These are phyloP conservation scores for Apodemus agrarius DNA, from an alignment of 2,797 vertebrate species.

Conservation along the genomic window DNA sequence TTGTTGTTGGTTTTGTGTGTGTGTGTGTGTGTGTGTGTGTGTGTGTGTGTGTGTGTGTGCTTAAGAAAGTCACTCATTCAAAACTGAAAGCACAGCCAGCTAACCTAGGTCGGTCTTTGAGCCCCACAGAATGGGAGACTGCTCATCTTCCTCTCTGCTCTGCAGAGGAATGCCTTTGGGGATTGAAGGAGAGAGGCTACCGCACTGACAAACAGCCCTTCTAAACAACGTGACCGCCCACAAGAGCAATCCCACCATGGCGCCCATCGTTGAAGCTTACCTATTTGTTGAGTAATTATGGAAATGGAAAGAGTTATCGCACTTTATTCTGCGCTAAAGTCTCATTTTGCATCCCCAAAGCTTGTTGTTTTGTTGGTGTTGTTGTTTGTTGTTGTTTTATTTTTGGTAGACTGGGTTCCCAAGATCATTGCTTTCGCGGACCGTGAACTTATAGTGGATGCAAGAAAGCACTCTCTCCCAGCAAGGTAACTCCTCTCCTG, in stretches of 20 bases:
- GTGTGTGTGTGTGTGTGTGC: no score
- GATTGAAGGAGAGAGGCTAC: background rate
- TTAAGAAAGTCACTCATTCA: background rate
- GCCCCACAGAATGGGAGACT: no score
- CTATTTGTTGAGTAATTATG: background rate
- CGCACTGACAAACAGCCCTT: rapidly evolving
- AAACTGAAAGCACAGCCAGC: background rate
- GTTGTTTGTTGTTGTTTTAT: background rate
- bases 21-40: no score
- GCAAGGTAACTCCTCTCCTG: no score
- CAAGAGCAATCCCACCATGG: rapidly evolving
- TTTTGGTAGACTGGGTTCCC: background rate
- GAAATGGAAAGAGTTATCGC: background rate
- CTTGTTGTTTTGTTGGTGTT: background rate
- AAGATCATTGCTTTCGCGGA: no score
- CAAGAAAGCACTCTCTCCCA: background rate
- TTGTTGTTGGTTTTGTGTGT: no score
- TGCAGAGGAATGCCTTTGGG: background rate
- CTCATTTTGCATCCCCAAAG: background rate
- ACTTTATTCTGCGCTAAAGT: background rate
- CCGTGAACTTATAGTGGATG: background rate
- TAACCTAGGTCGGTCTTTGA: background rate
- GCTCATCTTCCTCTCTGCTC: background rate
- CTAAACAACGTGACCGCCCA: rapidly evolving
- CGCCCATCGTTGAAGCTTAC: rapidly evolving